phyloP scores from a whole-genome alignment of 2,113 vertebrate species.

The Malaclemys terrapin region DNA sequence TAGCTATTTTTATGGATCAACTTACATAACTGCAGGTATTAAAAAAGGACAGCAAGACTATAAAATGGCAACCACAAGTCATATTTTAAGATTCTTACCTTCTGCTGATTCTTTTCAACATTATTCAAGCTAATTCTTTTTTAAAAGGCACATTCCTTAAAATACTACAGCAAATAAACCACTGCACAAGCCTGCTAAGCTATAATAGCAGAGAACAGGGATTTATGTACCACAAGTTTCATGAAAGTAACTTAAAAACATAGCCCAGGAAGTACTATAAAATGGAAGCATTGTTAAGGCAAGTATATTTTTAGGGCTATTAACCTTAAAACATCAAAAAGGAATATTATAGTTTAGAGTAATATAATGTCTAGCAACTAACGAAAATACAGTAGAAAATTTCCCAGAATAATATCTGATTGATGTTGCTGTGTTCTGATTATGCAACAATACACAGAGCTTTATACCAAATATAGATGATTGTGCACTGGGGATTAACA shows the following conservation, averaged over 20 bases:
- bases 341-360: not conserved
- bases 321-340: not conserved
- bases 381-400: not conserved
- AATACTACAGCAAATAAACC: not conserved
- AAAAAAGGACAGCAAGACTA: constrained; percentile 21
- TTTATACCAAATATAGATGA: not conserved
- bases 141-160: constrained; percentile 16
- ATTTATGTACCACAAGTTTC: not conserved
- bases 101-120: not conserved
- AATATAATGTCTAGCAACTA: not conserved
- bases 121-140: not conserved
- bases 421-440: not conserved
- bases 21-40: constrained; percentile 17
- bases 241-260: not conserved
- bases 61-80: constrained; percentile 4
- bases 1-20: not conserved
- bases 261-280: not conserved
- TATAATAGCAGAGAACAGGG: not conserved
- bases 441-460: not conserved
- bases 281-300: not conserved
- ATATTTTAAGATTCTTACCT: constrained; percentile 19
- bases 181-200: not conserved
- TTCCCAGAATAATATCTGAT: not conserved
- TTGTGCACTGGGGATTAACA: constrained; percentile 33
- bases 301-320: not conserved